A percentile compares a stretch with the other conserved stretches of the same genome.
These are phyloP conservation scores for Nomada ferruginata DNA, from an alignment of 2,888 invertebrate genomes.

Conservation along the genomic window DNA sequence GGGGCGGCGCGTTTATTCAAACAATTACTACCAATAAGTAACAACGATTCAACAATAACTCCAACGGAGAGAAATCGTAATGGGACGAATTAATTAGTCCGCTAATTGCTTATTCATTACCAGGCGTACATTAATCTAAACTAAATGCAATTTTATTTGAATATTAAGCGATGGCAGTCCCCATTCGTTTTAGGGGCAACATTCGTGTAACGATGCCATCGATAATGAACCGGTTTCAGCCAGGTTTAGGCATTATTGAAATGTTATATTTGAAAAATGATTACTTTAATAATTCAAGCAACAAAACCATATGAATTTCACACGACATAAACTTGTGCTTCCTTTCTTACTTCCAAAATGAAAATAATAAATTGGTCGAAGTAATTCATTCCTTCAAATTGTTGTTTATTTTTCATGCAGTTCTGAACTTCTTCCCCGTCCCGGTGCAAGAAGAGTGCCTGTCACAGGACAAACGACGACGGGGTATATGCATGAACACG, in stretches of 20 bases:
- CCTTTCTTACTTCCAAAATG: no score
- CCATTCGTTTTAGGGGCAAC: background rate
- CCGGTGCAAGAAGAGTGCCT: constrained; percentile 93
- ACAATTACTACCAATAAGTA: background rate
- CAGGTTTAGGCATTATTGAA: no score
- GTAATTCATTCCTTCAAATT: no score
- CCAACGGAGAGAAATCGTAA: background rate
- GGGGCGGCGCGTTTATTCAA: no score
- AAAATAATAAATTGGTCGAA: no score
- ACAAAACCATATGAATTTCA: no score
- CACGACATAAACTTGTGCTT: no score
- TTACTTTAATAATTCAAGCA: no score
- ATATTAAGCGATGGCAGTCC: background rate
- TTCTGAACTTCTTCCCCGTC: constrained; percentile 93
- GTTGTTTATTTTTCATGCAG: constrained; percentile 81
- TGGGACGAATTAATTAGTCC: constrained; percentile 12
- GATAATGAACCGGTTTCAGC: no score
- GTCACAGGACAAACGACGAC: constrained; percentile 89
- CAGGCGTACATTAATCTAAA: background rate
- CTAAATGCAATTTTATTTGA: constrained; percentile 14
- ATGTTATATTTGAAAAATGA: no score
- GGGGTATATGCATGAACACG: constrained; percentile 92
- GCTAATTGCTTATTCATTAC: constrained; percentile 1
- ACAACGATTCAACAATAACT: background rate
- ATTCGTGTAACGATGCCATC: background rate